Evolutionary conservation across 2,797 vertebrate genomes (phyloP).

Genomic region (Sparidentex hasta): DNA sequence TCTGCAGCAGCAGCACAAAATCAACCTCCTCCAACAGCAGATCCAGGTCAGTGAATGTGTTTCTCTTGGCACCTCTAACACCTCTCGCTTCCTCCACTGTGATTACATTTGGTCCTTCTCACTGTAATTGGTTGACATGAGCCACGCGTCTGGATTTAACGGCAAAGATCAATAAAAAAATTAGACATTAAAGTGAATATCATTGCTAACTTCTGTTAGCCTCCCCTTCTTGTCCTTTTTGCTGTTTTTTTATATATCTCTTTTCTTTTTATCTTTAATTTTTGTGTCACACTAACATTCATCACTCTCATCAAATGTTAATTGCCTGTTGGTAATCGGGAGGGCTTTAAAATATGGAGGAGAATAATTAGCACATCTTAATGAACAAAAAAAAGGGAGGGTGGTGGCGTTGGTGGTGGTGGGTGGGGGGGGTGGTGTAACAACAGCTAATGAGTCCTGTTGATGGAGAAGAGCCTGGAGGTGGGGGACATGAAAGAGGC

Average conservation of each 20-base stretch:
- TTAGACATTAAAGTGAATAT: conserved; percentile 66
- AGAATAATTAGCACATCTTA: conserved; percentile 89
- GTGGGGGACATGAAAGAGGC: conserved; percentile 82
- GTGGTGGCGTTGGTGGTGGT: neutral
- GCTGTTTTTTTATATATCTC: conserved; percentile 12
- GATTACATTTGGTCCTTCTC: conserved; percentile 51
- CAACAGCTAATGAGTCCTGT: conserved; percentile 83
- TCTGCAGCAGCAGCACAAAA: conserved; percentile 99
- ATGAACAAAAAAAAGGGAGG: conserved; percentile 77
- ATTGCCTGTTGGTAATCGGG: conserved; percentile 82
- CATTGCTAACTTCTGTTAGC: conserved; percentile 42
- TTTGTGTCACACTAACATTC: conserved; percentile 71
- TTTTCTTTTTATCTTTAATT: conserved; percentile 63
- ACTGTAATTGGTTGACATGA: conserved; percentile 50
- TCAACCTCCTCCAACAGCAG: conserved; percentile 99
- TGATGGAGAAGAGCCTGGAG: conserved; percentile 80
- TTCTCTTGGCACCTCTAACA: conserved; percentile 52
- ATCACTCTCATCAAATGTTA: conserved; percentile 82
- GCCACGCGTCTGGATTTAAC: conserved; percentile 42
- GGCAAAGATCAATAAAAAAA: conserved; percentile 59
- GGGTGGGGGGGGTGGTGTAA: conserved; percentile 52
- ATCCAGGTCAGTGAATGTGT: conserved; percentile 95
- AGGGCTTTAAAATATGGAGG: conserved; percentile 82
- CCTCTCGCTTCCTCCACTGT: conserved; percentile 37
- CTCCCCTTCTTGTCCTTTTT: conserved; percentile 19